Evolutionary conservation across 1,140 invertebrate species (phyloP).

Genomic region (Drosophila mauritiana): DNA sequence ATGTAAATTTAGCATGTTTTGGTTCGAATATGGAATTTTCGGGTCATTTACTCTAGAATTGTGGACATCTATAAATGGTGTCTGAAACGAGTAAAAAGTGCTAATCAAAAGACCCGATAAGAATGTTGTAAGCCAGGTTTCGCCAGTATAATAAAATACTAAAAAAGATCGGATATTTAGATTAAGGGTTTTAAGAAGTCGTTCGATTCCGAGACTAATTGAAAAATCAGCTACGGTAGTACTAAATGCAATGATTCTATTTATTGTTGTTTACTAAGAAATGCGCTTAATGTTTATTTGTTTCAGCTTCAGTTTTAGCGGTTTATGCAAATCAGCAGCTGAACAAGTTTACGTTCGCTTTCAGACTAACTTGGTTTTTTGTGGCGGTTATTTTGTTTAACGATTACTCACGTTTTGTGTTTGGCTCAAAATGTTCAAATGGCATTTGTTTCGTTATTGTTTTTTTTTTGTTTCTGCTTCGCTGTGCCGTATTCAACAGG

Average conservation of each 20-base stretch:
- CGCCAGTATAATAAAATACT: slow-evolving; percentile 12
- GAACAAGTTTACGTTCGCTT: slow-evolving; percentile 50
- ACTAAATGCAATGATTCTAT: slow-evolving; percentile 31
- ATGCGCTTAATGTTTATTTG: slow-evolving; percentile 21
- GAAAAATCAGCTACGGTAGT: slow-evolving; percentile 37
- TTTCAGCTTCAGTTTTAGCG: slow-evolving; percentile 20
- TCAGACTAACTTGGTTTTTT: slow-evolving; percentile 10
- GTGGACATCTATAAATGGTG: slow-evolving; percentile 21
- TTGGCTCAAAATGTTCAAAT: slow-evolving; percentile 27
- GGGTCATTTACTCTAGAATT: slow-evolving; percentile 7
- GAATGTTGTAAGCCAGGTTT: slow-evolving; percentile 34
- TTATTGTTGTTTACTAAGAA: slow-evolving; percentile 46
- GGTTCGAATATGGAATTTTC: background rate
- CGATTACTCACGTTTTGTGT: slow-evolving; percentile 44
- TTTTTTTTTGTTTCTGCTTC: slow-evolving; percentile 9
- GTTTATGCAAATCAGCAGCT: slow-evolving; percentile 39
- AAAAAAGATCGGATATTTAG: slow-evolving; percentile 9
- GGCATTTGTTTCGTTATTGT: slow-evolving; percentile 19
- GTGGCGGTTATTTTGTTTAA: slow-evolving; percentile 37
- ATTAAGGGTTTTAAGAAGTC: slow-evolving; percentile 18
- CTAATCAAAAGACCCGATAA: background rate
- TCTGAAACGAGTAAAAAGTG: slow-evolving; percentile 7
- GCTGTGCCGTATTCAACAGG: slow-evolving; percentile 53
- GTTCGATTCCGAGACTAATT: slow-evolving; percentile 31
- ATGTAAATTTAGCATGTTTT: slow-evolving; percentile 23